Evolutionary conservation across 2,888 invertebrate species (phyloP), one percentile per base, ranked within the genome.

Genomic region (Agriopis marginaria): DNA sequence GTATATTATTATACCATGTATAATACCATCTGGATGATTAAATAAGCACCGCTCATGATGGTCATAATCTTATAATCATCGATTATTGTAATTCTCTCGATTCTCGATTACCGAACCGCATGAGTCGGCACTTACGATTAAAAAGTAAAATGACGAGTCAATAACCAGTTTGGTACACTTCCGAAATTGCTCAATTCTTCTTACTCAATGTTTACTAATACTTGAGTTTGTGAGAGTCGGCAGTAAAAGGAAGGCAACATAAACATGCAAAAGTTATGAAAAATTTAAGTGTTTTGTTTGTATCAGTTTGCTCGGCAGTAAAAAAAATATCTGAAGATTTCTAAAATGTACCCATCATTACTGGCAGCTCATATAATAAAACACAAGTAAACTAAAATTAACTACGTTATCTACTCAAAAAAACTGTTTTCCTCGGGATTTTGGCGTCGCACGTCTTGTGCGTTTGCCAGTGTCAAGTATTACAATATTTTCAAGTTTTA

Each of bases 181-280:
- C 68, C 73, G 66, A 71, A 64, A 65, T 70, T 70, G 63, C 70
- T 63, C 60, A 75, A 75, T 70, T 49, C 56, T 47, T 23, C n/a
- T 62, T 54, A 62, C 32, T 62, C 45, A 56, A 53, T 49, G 64
- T 58, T 62, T 62, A 53, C 44, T 12, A 7, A 59, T 62, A 62
- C 51, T 40, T 23, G 49, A 55, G 40, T 12, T 59, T 50, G n/a
- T 53, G n/a, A 66, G 53, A 64, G 59, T 51, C 66, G 32, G 5
- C 53, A 45, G 7, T 44, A 44, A 53, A 51, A 62, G 7, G 14
- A 44, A 40, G 14, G 8, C 32, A 32, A 47, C 45, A 9, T 6
- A 32, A 32, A 58, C 7, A 23, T 23, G 14, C 23, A 55, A 14
- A 55, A 55, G 39, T 54, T 47, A 12, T 12, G 7, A 6, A 14